Evolutionary conservation across 2,113 vertebrate genomes (phyloP), one percentile per base, ranked within the genome.

Genomic region (Nipponia nippon): DNA sequence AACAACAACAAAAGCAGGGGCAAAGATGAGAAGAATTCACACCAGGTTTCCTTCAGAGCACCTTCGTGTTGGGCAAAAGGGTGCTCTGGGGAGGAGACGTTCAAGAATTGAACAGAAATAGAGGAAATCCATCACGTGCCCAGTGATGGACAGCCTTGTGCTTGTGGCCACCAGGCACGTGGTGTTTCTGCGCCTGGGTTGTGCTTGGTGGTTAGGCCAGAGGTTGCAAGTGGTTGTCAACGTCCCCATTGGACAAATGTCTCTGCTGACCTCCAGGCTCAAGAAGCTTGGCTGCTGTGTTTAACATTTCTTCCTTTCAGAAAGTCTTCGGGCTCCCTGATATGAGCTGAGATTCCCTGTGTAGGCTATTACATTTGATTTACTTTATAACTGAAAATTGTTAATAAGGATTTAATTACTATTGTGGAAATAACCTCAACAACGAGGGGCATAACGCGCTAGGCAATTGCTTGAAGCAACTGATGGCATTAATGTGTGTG

Each of bases 381-480:
- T 91, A 79, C 27, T 95, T 92, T 71, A 42, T 90, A 90, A 82
- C 1, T 90, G 75, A 80, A n/a, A 46, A 77, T 58, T 66, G 58
- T 90, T 94, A 83, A 83, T 42, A 52, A 79, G 52, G 34, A 76
- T 94, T 89, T 92, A 71, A 79, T 87, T 94, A 73, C 70, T 72
- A 15, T 73, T 62, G 77, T 95, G 93, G 70, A 86, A 91, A 85
- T 84, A 66, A 79, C 40, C 56, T 96, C 70, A 42, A n/a, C 67
- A 83, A 30, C 0, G 0, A 89, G 69, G 40, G 21, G 44, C 0
- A 1, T 82, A 85, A 44, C 1, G 1, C 27, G 11, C 27, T 13
- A 22, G 36, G 53, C 3, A 14, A 20, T 80, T 63, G 91, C 78
- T 95, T 30, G 69, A 65, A 90, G 70, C 34, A 71, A 65, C 20